Evolutionary conservation across 2,113 vertebrate genomes (phyloP).

Genomic region (Onychostruthus taczanowskii): DNA sequence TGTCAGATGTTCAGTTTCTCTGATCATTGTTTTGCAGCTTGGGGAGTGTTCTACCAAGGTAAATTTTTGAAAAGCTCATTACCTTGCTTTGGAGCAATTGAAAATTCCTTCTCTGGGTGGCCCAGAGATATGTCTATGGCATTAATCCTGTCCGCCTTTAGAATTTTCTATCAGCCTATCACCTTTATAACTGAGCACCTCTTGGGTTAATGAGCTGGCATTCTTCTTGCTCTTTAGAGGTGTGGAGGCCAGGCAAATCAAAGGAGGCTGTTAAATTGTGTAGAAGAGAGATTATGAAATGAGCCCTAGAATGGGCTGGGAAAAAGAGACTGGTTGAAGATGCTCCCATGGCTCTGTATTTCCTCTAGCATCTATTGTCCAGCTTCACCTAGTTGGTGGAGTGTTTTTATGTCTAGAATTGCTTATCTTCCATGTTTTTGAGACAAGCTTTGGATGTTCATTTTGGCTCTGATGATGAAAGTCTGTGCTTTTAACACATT

Average conservation of each 20-base stretch:
- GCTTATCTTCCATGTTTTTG: background rate
- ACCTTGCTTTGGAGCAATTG: background rate
- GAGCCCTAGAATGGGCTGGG: background rate
- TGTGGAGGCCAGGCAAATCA: background rate
- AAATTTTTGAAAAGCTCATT: slow-evolving; percentile 14
- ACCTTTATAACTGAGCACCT: background rate
- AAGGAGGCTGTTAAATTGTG: background rate
- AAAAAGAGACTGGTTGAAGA: background rate
- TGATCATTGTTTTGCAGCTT: slow-evolving; percentile 35
- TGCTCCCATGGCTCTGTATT: background rate
- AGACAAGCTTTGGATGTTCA: background rate
- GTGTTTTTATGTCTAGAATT: background rate
- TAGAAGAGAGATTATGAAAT: background rate
- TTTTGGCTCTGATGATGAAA: background rate
- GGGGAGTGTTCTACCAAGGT: background rate
- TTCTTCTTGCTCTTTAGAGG: background rate
- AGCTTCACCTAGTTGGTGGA: background rate
- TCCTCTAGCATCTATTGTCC: background rate
- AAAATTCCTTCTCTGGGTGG: background rate
- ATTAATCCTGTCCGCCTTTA: background rate
- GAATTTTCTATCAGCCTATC: background rate
- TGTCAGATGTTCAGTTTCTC: slow-evolving; percentile 5
- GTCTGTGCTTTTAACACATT: background rate
- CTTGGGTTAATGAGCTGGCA: background rate
- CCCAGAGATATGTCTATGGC: background rate